Conservation (phyloP, 2,888 invertebrate species). For the Caenorhabditis wallacei region DNA sequence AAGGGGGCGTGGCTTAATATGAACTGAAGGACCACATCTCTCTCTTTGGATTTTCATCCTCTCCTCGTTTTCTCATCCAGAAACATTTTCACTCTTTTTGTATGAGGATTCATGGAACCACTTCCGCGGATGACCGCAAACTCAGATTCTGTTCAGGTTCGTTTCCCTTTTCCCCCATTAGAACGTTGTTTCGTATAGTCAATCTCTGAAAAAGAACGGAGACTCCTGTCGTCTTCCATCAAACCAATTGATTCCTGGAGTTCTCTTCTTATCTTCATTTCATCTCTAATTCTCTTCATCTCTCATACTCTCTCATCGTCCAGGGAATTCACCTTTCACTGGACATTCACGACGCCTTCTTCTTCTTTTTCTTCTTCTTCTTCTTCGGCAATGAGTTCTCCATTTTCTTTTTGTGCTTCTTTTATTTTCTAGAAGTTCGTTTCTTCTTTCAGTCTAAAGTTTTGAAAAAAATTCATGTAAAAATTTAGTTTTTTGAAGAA, state of each 20-base stretch:
- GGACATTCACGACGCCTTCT: slow-evolving; percentile 23
- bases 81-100: slow-evolving; percentile 5
- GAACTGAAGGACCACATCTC: slow-evolving; percentile 34
- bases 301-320: slow-evolving; percentile 39
- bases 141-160: slow-evolving; percentile 51
- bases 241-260: slow-evolving; percentile 59
- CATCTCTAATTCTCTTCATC: slow-evolving; percentile 52
- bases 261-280: slow-evolving; percentile 58
- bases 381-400: slow-evolving; percentile 44
- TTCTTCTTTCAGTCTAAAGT: slow-evolving; percentile 16
- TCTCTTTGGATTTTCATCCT: not conserved
- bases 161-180: not conserved
- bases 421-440: too few relatives aligned
- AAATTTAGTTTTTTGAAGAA: too few relatives aligned
- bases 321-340: slow-evolving; percentile 62
- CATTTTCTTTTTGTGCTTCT: not conserved
- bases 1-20: slow-evolving; percentile 52
- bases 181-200: slow-evolving; percentile 35
- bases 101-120: slow-evolving; percentile 54
- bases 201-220: slow-evolving; percentile 26
- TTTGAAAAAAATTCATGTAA: too few relatives aligned
- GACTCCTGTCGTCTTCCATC: slow-evolving; percentile 62
- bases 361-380: slow-evolving; percentile 6
- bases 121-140: slow-evolving; percentile 45
- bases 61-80: not conserved